Evolutionary conservation across 2,888 invertebrate species (phyloP).

Genomic region (Steinernema hermaphroditum): DNA sequence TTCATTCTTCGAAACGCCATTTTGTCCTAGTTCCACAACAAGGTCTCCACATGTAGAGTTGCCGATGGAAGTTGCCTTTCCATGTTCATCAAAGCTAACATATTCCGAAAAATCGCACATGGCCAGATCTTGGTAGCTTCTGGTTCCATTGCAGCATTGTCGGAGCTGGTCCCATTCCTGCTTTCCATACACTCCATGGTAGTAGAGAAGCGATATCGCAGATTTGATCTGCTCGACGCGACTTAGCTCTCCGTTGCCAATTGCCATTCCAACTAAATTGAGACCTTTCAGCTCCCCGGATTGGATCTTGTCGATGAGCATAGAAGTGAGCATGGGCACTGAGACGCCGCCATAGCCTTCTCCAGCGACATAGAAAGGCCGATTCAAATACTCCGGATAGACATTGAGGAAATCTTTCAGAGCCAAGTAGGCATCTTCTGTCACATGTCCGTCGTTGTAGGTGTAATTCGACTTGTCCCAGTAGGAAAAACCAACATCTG

Average conservation of each 20-base stretch:
- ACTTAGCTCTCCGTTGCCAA: slow-evolving; percentile 52
- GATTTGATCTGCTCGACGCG: slow-evolving; percentile 43
- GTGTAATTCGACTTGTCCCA: neutral
- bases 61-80: slow-evolving; percentile 42
- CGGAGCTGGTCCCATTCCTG: slow-evolving; percentile 49
- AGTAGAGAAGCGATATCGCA: slow-evolving; percentile 23
- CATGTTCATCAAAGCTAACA: slow-evolving; percentile 39
- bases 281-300: slow-evolving; percentile 39
- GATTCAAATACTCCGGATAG: slow-evolving; percentile 68
- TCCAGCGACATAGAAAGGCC: slow-evolving; percentile 68
- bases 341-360: slow-evolving; percentile 70
- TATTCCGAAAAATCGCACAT: slow-evolving; percentile 50
- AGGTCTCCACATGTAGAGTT: neutral
- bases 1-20: neutral
- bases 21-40: slow-evolving; percentile 7
- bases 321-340: slow-evolving; percentile 68
- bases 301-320: slow-evolving; percentile 67
- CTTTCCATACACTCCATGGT: slow-evolving; percentile 47
- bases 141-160: slow-evolving; percentile 35
- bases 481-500: slow-evolving; percentile 24
- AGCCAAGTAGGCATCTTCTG: slow-evolving; percentile 69
- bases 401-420: slow-evolving; percentile 69
- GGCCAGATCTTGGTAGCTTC: slow-evolving; percentile 41
- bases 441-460: slow-evolving; percentile 57
- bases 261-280: slow-evolving; percentile 57